Conservation (phyloP, 2,797 vertebrate genomes). For the Chiroxiphia lanceolata region DNA sequence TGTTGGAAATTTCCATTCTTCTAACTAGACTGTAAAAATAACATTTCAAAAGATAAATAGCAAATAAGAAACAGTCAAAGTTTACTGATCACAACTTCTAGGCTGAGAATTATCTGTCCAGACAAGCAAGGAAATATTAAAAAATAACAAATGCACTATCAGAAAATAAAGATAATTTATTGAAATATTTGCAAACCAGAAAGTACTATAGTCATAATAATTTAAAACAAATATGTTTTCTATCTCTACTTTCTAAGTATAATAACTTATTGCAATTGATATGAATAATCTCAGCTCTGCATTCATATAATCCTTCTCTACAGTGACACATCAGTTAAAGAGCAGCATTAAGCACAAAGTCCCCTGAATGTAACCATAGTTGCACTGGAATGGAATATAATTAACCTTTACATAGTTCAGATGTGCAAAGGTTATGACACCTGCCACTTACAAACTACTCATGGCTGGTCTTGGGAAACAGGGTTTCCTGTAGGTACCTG, state of each 20-base stretch:
- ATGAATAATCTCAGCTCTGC: not conserved
- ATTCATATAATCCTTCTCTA: not conserved
- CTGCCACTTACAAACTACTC: not conserved
- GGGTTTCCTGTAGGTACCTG: not conserved
- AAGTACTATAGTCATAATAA: not conserved
- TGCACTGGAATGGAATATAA: not conserved
- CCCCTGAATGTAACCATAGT: not conserved
- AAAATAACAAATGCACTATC: not conserved
- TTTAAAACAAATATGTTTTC: not conserved
- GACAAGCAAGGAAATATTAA: not conserved
- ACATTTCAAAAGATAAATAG: not conserved
- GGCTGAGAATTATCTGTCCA: not conserved
- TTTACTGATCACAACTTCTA: not conserved
- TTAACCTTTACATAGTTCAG: constrained; percentile 30
- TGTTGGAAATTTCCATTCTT: not conserved
- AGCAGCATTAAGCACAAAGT: not conserved
- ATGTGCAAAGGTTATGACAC: not conserved
- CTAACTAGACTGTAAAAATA: not conserved
- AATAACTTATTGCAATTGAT: not conserved
- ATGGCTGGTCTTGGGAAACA: not conserved
- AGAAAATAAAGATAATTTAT: not conserved
- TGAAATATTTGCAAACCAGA: not conserved
- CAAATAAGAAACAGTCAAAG: not conserved
- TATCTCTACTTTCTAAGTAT: not conserved
- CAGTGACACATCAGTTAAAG: not conserved